Conservation (phyloP, 2,797 vertebrate species). For the Squalus acanthias region DNA sequence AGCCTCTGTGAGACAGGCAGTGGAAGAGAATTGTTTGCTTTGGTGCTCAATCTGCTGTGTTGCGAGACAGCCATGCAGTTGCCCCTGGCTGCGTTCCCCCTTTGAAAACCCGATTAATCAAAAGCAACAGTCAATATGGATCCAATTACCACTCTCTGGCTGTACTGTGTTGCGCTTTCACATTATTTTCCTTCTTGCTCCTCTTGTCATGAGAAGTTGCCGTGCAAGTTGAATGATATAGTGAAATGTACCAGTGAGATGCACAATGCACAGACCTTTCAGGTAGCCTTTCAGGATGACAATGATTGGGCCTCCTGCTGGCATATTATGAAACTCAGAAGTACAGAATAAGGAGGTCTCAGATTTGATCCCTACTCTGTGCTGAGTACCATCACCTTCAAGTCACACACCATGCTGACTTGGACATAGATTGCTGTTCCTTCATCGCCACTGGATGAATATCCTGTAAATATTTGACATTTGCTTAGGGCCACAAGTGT, state of each 20-base stretch:
- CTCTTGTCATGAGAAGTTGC: neutral
- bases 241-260: neutral
- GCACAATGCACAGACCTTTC: neutral
- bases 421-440: neutral
- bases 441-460: neutral
- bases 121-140: neutral
- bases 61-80: neutral
- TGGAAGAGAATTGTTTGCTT: conserved; percentile 9
- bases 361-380: neutral
- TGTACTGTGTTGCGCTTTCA: neutral
- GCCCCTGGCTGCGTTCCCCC: neutral
- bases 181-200: neutral
- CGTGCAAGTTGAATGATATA: neutral
- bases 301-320: neutral
- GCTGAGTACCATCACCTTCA: neutral
- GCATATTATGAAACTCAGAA: neutral
- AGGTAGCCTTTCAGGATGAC: neutral
- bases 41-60: neutral
- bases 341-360: neutral
- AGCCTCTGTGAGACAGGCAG: neutral
- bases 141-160: neutral
- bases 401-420: neutral
- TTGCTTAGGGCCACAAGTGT: neutral
- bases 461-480: neutral
- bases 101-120: conserved; percentile 17